Conservation (phyloP, 2,888 invertebrate genomes). For the Stomorhina lunata region DNA sequence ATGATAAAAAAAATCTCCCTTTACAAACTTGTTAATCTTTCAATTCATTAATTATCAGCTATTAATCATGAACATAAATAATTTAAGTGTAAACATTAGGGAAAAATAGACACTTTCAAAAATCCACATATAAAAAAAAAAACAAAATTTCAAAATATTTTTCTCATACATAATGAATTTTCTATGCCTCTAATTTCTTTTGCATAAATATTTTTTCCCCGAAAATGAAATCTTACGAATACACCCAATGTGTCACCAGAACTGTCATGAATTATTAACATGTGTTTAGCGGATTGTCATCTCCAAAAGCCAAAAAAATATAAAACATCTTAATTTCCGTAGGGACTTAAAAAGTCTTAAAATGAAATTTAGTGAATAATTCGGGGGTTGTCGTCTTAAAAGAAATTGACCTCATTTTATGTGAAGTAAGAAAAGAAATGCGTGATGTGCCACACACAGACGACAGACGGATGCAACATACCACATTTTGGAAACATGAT, state of each 20-base stretch:
- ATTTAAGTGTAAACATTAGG: neutral
- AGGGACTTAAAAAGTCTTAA: neutral
- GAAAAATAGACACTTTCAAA: neutral
- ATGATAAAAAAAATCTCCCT: neutral
- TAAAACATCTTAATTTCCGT: neutral
- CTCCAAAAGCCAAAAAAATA: too few species aligned
- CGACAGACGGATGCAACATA: neutral
- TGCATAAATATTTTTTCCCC: slow-evolving; percentile 31
- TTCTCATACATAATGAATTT: slow-evolving; percentile 35
- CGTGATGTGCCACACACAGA: neutral
- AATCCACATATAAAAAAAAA: neutral
- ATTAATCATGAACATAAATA: slow-evolving; percentile 38
- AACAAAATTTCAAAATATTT: slow-evolving; percentile 4
- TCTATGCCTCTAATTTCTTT: slow-evolving; percentile 1
- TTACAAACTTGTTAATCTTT: slow-evolving; percentile 21
- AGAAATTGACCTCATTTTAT: slow-evolving; percentile 45
- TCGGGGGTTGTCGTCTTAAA: neutral
- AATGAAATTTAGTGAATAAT: neutral
- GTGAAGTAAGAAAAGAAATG: slow-evolving; percentile 13
- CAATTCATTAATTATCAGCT: slow-evolving; percentile 25
- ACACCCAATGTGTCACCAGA: slow-evolving; percentile 49
- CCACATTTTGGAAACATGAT: neutral
- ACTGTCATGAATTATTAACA: slow-evolving; percentile 56
- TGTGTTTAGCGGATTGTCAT: slow-evolving; percentile 19
- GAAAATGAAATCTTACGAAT: neutral